Base-by-base conservation (phyloP, 2,888 invertebrate species). In the Aplocera efformata region DNA sequence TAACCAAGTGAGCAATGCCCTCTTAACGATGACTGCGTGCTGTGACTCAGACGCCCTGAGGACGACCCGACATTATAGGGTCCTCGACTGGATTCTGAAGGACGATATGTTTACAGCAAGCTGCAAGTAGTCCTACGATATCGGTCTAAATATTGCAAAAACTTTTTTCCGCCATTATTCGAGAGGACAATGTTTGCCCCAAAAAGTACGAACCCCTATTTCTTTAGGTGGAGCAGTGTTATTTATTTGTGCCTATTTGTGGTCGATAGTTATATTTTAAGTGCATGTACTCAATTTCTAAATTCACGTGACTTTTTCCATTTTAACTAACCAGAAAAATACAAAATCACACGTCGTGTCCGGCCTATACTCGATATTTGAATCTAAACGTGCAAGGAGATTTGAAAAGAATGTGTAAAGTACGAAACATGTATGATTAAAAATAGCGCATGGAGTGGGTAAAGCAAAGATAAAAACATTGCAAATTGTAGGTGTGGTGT, bases 51-150 rank as follows among this genome's bases (percentile, higher is more conserved):
- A 78, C 79, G 83, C 76, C 79, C 82, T 76, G 80, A 81, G 84
- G 85, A 81, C 83, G 81, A 79, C 73, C 76, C 72, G 79, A 79
- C 80, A 81, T 73, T 73, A 78, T 77, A 82, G 82, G 83, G 83
- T 83, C 81, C 83, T 84, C 84, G 84, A 84, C 85, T 82, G 80
- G 67, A 61, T 67, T 66, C 76, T 81, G 79, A 83, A 85, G 85
- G 84, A 80, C 84, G 65, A 63, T 60, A 58, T 80, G 79, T 83
- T 81, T 79, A 78, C 74, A 42, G 62, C 65, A 61, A 64, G n/a
- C n/a, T 2, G 53, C 59, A 64, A 63, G 67, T 63, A 54, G 63
- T 64, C 61, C 69, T 67, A 68, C 63, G 67, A 67, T 73, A 77
- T 68, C 66, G 42, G 40, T 44, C 33, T 50, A 53, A 45, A 58